A percentile compares a stretch with the other conserved stretches of the same genome.
phyloP scores from a whole-genome alignment of 2,113 vertebrate species.

The Axis porcinus region DNA sequence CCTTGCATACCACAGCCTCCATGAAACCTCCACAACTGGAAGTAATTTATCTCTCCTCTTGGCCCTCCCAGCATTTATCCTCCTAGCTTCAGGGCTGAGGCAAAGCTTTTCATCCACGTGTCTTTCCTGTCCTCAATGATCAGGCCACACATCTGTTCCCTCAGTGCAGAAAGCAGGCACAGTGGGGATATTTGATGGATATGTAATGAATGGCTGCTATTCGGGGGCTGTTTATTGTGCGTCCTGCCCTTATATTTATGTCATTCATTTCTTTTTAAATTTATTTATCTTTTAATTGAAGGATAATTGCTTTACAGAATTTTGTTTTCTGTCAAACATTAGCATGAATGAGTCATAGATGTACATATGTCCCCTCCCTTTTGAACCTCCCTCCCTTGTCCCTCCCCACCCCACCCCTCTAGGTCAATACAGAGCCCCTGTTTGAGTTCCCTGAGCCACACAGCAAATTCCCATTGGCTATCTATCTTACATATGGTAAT shows the following conservation, averaged over 20 bases:
- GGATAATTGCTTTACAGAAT: background rate
- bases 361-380: background rate
- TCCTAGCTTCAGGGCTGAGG: background rate
- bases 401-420: accelerated
- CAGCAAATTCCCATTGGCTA: background rate
- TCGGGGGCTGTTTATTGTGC: no score
- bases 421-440: background rate
- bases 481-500: background rate
- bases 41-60: slow-evolving; percentile 12
- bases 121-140: background rate
- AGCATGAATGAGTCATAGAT: background rate
- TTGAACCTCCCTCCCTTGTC: background rate
- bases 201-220: background rate
- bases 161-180: background rate
- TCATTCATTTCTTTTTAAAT: background rate
- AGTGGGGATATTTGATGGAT: background rate
- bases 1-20: background rate
- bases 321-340: background rate
- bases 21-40: background rate
- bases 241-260: background rate
- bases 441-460: background rate
- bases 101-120: background rate
- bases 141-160: background rate
- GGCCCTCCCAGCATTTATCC: background rate
- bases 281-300: background rate